Conservation (phyloP, 2,888 invertebrate species). For the Camponotus fellah region DNA sequence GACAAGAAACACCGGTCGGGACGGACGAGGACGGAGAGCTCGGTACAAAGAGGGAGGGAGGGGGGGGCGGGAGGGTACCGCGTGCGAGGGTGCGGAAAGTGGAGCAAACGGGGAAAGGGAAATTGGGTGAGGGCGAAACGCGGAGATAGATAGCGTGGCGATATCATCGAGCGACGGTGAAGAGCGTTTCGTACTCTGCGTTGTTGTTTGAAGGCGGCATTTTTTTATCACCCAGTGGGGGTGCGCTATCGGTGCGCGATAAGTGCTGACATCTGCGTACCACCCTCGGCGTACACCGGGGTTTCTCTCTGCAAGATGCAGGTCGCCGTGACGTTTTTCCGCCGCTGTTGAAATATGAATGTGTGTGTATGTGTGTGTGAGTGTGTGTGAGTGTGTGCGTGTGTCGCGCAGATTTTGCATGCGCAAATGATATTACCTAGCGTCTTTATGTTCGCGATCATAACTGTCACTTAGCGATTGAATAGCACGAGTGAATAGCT, state of each 20-base stretch:
- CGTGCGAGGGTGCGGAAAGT: background rate
- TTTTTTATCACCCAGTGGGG: conserved; percentile 12
- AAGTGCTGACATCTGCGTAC: conserved; percentile 39
- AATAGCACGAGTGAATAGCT: conserved; percentile 2
- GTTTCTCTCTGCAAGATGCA: background rate
- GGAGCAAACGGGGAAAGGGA: conserved; percentile 25
- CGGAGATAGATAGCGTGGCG: conserved; percentile 14
- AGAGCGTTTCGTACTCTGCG: background rate
- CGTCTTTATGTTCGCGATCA: background rate
- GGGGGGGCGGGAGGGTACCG: background rate
- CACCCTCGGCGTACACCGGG: background rate
- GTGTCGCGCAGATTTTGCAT: background rate
- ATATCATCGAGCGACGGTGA: conserved; percentile 19
- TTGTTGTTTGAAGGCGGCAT: conserved; percentile 33
- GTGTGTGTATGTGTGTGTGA: background rate
- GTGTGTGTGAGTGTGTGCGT: no score
- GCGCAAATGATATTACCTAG: background rate
- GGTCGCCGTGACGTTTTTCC: conserved; percentile 32
- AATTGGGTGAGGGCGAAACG: conserved; percentile 42
- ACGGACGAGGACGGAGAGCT: background rate
- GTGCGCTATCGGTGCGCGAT: conserved; percentile 30
- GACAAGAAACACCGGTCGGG: conserved; percentile 3
- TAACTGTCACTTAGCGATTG: background rate
- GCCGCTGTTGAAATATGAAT: background rate
- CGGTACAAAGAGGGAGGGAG: background rate